These are phyloP conservation scores for Anser brachyrhynchus DNA, from an alignment of 2,113 vertebrate genomes.

Conservation along the genomic window DNA sequence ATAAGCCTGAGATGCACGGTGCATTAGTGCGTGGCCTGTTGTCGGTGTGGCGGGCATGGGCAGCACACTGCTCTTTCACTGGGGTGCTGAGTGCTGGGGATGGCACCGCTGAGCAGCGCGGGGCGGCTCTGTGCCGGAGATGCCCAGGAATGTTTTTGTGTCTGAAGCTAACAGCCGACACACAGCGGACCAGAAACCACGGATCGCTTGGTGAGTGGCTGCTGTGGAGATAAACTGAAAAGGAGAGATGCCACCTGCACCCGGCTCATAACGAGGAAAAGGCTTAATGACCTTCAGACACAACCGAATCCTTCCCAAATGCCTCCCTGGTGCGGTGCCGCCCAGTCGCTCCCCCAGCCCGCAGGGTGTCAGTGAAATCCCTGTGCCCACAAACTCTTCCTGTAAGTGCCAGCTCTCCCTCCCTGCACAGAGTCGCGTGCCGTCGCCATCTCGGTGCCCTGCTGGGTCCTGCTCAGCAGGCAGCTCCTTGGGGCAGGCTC, in stretches of 20 bases:
- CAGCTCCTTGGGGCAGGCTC: neutral
- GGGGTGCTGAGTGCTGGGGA: neutral
- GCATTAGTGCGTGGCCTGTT: too few species aligned
- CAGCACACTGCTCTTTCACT: neutral
- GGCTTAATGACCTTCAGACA: neutral
- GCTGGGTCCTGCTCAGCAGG: neutral
- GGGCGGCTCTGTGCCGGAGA: accelerated
- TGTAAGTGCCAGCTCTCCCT: neutral
- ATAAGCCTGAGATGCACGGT: accelerated
- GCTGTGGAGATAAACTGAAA: neutral
- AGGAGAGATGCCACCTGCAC: neutral
- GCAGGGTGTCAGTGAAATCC: neutral
- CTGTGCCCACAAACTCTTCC: neutral
- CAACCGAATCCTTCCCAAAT: neutral
- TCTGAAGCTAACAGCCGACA: neutral
- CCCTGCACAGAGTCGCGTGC: accelerated
- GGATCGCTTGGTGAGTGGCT: neutral
- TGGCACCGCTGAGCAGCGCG: accelerated
- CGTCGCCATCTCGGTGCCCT: neutral
- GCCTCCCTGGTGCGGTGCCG: neutral
- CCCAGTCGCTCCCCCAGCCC: too few species aligned
- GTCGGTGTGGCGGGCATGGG: neutral
- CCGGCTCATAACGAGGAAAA: neutral
- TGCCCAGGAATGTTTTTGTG: neutral
- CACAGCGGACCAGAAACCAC: neutral